These are phyloP conservation scores for Cygnus buccinator DNA, from an alignment of 2,113 vertebrate genomes.

Conservation along the genomic window DNA sequence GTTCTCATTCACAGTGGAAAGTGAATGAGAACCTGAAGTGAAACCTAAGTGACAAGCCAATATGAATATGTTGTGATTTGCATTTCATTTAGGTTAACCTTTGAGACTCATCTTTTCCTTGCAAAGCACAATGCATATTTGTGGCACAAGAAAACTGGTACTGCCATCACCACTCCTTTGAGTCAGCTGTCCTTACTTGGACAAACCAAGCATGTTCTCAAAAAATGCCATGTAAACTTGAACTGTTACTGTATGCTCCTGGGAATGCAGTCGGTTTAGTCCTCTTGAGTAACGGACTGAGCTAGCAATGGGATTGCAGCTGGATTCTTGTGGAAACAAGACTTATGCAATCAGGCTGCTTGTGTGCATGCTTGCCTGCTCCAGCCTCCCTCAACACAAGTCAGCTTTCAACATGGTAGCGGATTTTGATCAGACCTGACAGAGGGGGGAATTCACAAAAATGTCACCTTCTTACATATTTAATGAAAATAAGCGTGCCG, in stretches of 20 bases:
- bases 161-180: background rate
- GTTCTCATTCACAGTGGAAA: background rate
- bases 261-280: background rate
- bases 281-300: background rate
- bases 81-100: background rate
- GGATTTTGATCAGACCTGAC: background rate
- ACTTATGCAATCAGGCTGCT: background rate
- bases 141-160: background rate
- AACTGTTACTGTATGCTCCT: background rate
- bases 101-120: background rate
- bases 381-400: background rate
- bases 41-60: background rate
- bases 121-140: background rate
- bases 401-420: background rate
- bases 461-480: background rate
- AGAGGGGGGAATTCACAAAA: background rate
- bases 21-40: background rate
- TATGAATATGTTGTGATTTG: background rate
- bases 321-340: fast-evolving
- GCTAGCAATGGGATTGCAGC: background rate
- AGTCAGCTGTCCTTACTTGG: background rate
- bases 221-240: background rate
- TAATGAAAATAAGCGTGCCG: background rate
- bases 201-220: background rate
- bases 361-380: background rate